Conservation (phyloP, 2,888 invertebrate species). For the Pandemis corylana region DNA sequence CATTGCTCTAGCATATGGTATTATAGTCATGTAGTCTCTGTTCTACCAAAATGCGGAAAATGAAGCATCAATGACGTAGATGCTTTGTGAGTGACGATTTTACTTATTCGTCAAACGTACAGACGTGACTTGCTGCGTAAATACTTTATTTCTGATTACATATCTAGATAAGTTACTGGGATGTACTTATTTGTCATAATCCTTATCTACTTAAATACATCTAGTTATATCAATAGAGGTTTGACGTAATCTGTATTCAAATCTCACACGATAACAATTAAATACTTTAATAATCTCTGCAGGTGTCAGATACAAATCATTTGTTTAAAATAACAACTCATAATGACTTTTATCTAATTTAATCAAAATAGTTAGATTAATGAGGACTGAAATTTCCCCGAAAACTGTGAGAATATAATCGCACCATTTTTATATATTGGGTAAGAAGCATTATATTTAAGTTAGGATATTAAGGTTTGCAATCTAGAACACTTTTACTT, state of each 20-base stretch:
- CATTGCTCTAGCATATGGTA: not conserved
- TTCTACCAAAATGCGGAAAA: not conserved
- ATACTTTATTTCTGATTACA: not conserved
- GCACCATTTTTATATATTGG: too few relatives aligned
- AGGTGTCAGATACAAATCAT: not conserved
- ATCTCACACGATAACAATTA: not conserved
- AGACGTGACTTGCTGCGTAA: not conserved
- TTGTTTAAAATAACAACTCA: not conserved
- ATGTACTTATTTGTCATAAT: not conserved
- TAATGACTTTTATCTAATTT: not conserved
- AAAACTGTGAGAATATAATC: too few relatives aligned
- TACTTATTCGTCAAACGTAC: not conserved
- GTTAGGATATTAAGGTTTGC: too few relatives aligned
- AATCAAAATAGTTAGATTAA: not conserved
- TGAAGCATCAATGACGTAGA: not conserved
- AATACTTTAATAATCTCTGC: not conserved
- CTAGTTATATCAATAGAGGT: not conserved
- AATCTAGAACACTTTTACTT: too few relatives aligned
- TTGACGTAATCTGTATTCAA: not conserved
- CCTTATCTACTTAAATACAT: not conserved
- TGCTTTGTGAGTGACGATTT: not conserved
- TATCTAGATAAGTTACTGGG: not conserved
- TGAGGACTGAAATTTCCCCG: not conserved
- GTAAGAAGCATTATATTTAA: too few relatives aligned
- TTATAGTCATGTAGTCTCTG: not conserved